phyloP scores from a whole-genome alignment of 2,797 vertebrate genomes.

The Gobionotothen gibberifrons region DNA sequence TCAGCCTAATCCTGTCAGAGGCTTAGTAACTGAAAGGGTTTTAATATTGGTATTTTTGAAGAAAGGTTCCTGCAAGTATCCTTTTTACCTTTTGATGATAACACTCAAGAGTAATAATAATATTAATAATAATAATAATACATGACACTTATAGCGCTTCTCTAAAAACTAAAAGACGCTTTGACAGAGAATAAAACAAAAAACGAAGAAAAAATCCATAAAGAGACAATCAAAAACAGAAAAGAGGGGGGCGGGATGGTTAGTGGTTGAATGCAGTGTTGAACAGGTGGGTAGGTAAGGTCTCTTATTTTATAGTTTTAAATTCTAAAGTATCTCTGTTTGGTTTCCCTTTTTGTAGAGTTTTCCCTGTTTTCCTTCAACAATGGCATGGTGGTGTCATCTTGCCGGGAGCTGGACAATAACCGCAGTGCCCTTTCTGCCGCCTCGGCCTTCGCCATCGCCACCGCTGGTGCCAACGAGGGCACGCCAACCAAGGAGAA shows the following conservation, averaged over 20 bases:
- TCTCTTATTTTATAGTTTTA: background rate
- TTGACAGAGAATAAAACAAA: too few relatives aligned
- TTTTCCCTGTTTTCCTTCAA: constrained; percentile 96
- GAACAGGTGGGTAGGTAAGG: too few relatives aligned
- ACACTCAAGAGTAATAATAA: background rate
- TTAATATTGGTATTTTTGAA: background rate
- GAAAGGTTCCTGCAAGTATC: background rate
- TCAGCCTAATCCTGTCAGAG: background rate
- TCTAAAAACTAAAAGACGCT: too few relatives aligned
- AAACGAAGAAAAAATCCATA: too few relatives aligned
- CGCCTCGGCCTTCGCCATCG: constrained; percentile 95
- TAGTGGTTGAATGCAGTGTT: too few relatives aligned
- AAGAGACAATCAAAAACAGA: too few relatives aligned
- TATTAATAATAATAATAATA: too few relatives aligned
- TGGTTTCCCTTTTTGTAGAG: constrained; percentile 76
- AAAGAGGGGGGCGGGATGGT: too few relatives aligned
- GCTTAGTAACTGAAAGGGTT: background rate
- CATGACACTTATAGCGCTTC: too few relatives aligned
- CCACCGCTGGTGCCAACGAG: constrained; percentile 95
- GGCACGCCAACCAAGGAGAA: constrained; percentile 97
- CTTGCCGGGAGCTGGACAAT: constrained; percentile 90
- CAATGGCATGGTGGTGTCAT: constrained; percentile 92
- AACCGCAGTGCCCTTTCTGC: constrained; percentile 93
- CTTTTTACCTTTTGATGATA: background rate
- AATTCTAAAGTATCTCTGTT: background rate